phyloP scores from a whole-genome alignment of 30 jellyfish, hydroid and myxozoan species.

The Cassiopea xamachana region DNA sequence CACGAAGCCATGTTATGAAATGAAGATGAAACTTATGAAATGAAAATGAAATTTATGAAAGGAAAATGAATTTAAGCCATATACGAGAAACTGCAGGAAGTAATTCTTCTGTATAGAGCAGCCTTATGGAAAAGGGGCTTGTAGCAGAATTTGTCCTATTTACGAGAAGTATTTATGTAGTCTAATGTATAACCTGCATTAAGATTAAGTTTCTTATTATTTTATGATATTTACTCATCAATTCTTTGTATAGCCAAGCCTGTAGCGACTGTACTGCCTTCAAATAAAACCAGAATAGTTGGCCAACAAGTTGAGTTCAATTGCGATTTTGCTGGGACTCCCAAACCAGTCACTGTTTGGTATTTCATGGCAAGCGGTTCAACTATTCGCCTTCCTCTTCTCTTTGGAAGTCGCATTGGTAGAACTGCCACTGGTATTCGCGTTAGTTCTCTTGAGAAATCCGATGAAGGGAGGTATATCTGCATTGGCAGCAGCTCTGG shows the following conservation, averaged over 20 bases:
- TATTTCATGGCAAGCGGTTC: conserved; percentile 28
- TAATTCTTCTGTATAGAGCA: too few species aligned
- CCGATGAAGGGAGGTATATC: conserved; percentile 61
- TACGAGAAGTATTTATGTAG: too few species aligned
- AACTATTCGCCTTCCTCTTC: conserved; percentile 17
- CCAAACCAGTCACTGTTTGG: conserved; percentile 57
- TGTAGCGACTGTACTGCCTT: conserved; percentile 17
- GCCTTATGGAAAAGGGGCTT: too few species aligned
- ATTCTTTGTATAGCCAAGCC: conserved; percentile 42
- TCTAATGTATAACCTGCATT: too few species aligned
- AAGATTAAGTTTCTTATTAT: too few species aligned
- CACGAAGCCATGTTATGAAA: too few species aligned
- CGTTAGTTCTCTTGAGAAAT: not conserved
- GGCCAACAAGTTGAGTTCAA: conserved; percentile 45
- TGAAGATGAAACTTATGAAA: too few species aligned
- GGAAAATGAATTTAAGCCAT: too few species aligned
- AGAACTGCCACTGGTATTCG: conserved; percentile 25
- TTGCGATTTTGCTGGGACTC: conserved; percentile 60
- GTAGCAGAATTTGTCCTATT: too few species aligned
- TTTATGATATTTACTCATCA: not conserved
- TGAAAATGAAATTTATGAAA: too few species aligned
- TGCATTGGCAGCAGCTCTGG: conserved; percentile 58
- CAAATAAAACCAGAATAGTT: conserved; percentile 21
- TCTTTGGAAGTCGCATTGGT: conserved; percentile 23
- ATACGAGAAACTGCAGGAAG: too few species aligned